Conservation (phyloP, 2,888 invertebrate genomes). For the Dryocosmus kuriphilus region DNA sequence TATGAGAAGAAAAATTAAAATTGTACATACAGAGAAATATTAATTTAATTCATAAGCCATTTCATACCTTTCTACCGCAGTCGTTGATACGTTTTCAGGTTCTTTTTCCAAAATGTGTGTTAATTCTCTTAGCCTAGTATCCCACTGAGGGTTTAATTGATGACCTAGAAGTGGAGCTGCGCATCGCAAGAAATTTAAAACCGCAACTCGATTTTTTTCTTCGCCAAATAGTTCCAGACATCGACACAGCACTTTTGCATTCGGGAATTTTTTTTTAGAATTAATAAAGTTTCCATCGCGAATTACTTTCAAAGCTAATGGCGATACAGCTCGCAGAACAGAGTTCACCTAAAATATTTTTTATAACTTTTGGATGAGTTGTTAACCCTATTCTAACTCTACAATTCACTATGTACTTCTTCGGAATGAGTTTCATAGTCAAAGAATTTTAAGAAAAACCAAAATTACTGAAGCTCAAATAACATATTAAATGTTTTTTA, state of each 20-base stretch:
- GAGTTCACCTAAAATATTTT: slow-evolving; percentile 60
- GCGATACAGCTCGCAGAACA: slow-evolving; percentile 67
- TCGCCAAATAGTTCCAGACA: slow-evolving; percentile 69
- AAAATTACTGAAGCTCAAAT: too few relatives aligned
- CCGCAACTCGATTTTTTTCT: slow-evolving; percentile 62
- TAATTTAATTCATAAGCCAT: slow-evolving; percentile 29
- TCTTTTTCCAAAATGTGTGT: slow-evolving; percentile 61
- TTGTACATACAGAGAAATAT: not conserved
- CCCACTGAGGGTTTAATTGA: slow-evolving; percentile 67
- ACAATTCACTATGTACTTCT: too few relatives aligned
- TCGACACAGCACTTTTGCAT: slow-evolving; percentile 67
- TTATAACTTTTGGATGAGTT: slow-evolving; percentile 9
- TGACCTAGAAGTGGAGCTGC: slow-evolving; percentile 70
- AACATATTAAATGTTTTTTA: too few relatives aligned
- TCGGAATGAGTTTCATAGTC: too few relatives aligned
- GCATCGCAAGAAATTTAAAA: slow-evolving; percentile 64
- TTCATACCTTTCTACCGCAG: slow-evolving; percentile 53
- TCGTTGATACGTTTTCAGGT: slow-evolving; percentile 43
- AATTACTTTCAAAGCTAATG: slow-evolving; percentile 68
- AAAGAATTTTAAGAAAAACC: too few relatives aligned
- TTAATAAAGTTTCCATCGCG: slow-evolving; percentile 57
- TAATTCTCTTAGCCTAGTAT: slow-evolving; percentile 62
- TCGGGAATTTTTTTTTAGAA: slow-evolving; percentile 66
- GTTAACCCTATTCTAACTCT: too few relatives aligned
- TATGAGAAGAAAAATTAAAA: slow-evolving; percentile 41